Evolutionary conservation across 2,797 vertebrate genomes (phyloP), one percentile per base, ranked within the genome.

Genomic region (Xiphophorus birchmanni): DNA sequence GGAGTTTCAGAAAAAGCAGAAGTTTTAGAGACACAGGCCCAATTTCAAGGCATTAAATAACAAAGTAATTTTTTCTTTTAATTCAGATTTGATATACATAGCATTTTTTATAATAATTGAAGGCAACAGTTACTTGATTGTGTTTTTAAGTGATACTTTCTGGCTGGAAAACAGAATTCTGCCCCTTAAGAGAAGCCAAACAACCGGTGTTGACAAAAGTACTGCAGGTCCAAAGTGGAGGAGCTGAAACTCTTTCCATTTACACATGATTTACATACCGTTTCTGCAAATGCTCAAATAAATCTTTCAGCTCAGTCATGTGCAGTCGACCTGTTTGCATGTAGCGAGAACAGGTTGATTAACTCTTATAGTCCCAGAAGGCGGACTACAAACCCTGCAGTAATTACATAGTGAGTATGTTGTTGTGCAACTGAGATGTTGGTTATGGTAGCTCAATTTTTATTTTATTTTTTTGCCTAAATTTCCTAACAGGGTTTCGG

Each of bases 401-500:
- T 29, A 50, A 67, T 69, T 52, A 69, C 37, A 52, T 12, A 78
- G n/a, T 54, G 69, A 23, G 32, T 4, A 73, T 52, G 0, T 7
- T 48, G 54, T 29, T 23, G 47, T 78, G 42, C 74, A 21, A 56
- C 45, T 13, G 18, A 67, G 32, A 21, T 45, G 40, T 56, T 26
- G 1, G 3, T 69, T 18, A n/a, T 23, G 35, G 67, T 78, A 35
- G 67, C 52, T 77, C 32, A 75, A 8, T 13, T 11, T 52, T 65
- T 56, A 47, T 47, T 1, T 1, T 8, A 0, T 23, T 23, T 48
- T 11, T 48, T 48, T 52, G 37, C 4, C 60, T 50, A n/a, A 26
- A 74, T 82, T 72, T 60, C 84, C 79, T 76, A 78, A 82, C 71
- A 48, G 72, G 58, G 52, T 18, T 40, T 67, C 63, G 75, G 26